Evolutionary conservation across 2,797 vertebrate genomes (phyloP).

Genomic region (Amblyopsis hoosieri): DNA sequence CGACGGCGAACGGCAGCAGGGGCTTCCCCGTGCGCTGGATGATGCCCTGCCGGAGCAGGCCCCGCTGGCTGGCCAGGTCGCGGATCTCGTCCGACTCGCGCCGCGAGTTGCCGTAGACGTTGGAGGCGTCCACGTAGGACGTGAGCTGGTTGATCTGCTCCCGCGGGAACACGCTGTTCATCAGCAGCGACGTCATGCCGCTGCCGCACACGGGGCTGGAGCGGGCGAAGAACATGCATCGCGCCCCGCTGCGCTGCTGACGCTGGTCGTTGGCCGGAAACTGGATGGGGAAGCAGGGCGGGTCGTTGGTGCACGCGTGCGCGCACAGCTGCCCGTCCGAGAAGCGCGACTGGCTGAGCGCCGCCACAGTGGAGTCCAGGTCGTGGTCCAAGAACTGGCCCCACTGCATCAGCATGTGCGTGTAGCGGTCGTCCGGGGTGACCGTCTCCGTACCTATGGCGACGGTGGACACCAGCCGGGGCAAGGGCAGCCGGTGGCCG

Average conservation of each 20-base stretch:
- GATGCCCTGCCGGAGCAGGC: conserved; percentile 93
- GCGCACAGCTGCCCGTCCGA: conserved; percentile 93
- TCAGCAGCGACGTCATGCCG: conserved; percentile 96
- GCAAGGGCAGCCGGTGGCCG: conserved; percentile 86
- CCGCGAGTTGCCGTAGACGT: conserved; percentile 92
- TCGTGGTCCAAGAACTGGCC: conserved; percentile 98
- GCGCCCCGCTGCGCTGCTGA: conserved; percentile 83
- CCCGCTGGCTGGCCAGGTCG: conserved; percentile 92
- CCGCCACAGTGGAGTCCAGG: conserved; percentile 91
- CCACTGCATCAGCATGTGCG: conserved; percentile 99
- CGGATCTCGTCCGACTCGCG: conserved; percentile 90
- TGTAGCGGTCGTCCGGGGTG: conserved; percentile 91
- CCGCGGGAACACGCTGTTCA: conserved; percentile 96
- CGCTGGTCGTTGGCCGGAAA: conserved; percentile 90
- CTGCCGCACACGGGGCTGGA: conserved; percentile 97
- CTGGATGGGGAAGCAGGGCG: conserved; percentile 93
- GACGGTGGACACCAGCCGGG: conserved; percentile 89
- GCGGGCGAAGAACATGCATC: conserved; percentile 97
- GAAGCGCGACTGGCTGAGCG: conserved; percentile 95
- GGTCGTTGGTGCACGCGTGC: conserved; percentile 90
- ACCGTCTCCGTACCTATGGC: conserved; percentile 91
- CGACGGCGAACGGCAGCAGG: conserved; percentile 92
- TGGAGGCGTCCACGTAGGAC: conserved; percentile 94
- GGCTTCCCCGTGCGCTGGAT: conserved; percentile 95
- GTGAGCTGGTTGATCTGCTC: conserved; percentile 99